Conservation (phyloP, 35 echinoderm and acorn worm species). For the Holothuria glaberrima region DNA sequence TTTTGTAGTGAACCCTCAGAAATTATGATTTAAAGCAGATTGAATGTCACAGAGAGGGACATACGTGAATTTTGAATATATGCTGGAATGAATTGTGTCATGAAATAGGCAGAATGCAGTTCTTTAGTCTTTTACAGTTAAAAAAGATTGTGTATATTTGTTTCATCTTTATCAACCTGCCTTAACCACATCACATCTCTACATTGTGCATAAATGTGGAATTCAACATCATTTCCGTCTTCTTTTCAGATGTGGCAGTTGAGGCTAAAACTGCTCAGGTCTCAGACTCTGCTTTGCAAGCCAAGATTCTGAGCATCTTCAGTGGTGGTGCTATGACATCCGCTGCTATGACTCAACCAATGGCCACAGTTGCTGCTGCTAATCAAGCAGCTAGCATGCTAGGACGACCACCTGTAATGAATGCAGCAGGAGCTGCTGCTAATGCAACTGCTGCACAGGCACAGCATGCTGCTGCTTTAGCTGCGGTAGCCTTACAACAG, state of each 20-base stretch:
- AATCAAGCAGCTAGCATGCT: constrained; percentile 19
- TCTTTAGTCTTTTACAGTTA: no score
- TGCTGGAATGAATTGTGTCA: no score
- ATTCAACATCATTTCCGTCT: not conserved
- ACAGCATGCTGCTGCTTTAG: constrained; percentile 23
- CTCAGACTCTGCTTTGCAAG: constrained; percentile 69
- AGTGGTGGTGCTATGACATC: constrained; percentile 15
- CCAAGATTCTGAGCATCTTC: constrained; percentile 97
- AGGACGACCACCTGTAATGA: not conserved
- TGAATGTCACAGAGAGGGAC: no score
- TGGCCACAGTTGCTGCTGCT: not conserved
- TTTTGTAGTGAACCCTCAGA: no score
- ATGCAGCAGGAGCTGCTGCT: not conserved
- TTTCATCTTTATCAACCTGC: no score
- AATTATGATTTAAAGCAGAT: no score
- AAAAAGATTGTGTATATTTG: no score
- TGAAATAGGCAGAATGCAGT: no score
- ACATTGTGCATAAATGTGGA: no score
- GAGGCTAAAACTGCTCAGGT: constrained; percentile 8
- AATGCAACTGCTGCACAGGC: not conserved
- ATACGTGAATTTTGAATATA: no score
- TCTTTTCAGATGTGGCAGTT: constrained; percentile 11
- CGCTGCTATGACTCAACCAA: not conserved
- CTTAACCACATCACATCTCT: no score
- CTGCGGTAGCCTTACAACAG: not conserved